These are phyloP conservation scores for Mamestra brassicae DNA, from an alignment of 2,888 invertebrate genomes.

Conservation along the genomic window DNA sequence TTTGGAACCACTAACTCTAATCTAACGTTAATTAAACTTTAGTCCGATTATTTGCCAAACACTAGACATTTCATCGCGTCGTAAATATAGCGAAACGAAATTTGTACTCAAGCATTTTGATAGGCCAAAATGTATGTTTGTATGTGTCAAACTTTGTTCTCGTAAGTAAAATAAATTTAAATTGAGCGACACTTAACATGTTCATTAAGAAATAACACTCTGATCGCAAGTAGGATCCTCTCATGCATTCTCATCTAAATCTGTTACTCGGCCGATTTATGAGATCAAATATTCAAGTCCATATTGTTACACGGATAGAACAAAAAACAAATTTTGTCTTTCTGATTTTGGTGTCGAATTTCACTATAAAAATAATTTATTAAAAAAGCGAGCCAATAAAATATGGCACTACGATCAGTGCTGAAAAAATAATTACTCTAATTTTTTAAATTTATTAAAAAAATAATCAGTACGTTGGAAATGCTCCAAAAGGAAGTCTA, in stretches of 20 bases:
- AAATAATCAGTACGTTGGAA: slow-evolving; percentile 90
- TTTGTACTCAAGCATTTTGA: slow-evolving; percentile 83
- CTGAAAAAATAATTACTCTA: slow-evolving; percentile 87
- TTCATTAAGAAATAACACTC: slow-evolving; percentile 61
- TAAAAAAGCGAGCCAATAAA: slow-evolving; percentile 87
- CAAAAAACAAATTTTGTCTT: slow-evolving; percentile 81
- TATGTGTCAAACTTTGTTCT: slow-evolving; percentile 61
- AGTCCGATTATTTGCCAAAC: slow-evolving; percentile 67
- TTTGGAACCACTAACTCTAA: slow-evolving; percentile 71
- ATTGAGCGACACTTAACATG: slow-evolving; percentile 75
- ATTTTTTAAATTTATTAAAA: slow-evolving; percentile 82
- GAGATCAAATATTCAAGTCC: slow-evolving; percentile 89
- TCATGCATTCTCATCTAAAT: slow-evolving; percentile 67
- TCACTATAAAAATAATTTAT: slow-evolving; percentile 85
- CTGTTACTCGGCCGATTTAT: slow-evolving; percentile 79
- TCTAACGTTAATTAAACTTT: slow-evolving; percentile 71
- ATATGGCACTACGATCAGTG: slow-evolving; percentile 90
- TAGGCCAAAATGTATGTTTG: slow-evolving; percentile 76
- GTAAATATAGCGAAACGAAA: slow-evolving; percentile 66
- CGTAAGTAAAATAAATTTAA: slow-evolving; percentile 64
- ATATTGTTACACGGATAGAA: slow-evolving; percentile 80
- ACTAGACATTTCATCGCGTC: slow-evolving; percentile 60
- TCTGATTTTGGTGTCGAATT: slow-evolving; percentile 89
- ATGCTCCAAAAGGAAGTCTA: slow-evolving; percentile 82
- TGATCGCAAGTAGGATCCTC: slow-evolving; percentile 53